Conservation (phyloP, 2,888 invertebrate genomes). For the Cheiracanthium punctorium region DNA sequence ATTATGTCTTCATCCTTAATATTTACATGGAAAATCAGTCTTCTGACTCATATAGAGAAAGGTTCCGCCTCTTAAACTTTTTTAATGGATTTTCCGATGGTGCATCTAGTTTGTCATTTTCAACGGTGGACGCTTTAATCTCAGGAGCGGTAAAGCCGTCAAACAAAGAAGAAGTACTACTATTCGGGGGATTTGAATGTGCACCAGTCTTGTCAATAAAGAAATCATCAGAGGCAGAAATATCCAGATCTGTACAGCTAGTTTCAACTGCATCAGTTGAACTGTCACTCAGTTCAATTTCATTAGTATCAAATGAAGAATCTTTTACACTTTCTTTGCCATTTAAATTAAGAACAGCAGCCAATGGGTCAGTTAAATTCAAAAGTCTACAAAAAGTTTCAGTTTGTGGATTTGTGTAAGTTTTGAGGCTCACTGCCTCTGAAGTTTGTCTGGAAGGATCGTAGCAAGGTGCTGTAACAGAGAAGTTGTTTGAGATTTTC, state of each 20-base stretch:
- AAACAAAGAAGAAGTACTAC: slow-evolving; percentile 9
- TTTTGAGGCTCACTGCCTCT: slow-evolving; percentile 27
- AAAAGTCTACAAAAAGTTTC: slow-evolving; percentile 78
- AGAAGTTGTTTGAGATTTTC: slow-evolving; percentile 86
- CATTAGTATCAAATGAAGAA: slow-evolving; percentile 73
- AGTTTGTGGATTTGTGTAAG: slow-evolving; percentile 78
- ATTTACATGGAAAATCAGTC: too few relatives aligned
- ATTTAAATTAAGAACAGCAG: slow-evolving; percentile 75
- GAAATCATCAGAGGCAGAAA: slow-evolving; percentile 62
- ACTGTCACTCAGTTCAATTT: slow-evolving; percentile 74
- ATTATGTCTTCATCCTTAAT: too few relatives aligned
- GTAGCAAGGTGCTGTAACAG: slow-evolving; percentile 77
- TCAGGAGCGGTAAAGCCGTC: slow-evolving; percentile 20
- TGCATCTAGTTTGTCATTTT: not conserved
- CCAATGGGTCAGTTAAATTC: slow-evolving; percentile 88
- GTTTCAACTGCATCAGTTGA: slow-evolving; percentile 42
- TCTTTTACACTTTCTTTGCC: slow-evolving; percentile 36
- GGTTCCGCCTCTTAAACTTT: slow-evolving; percentile 78
- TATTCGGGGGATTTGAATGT: not conserved
- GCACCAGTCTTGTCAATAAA: slow-evolving; percentile 49
- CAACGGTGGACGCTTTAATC: slow-evolving; percentile 11
- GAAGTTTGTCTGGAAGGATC: slow-evolving; percentile 13
- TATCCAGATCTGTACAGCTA: slow-evolving; percentile 23
- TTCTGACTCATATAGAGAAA: slow-evolving; percentile 76
- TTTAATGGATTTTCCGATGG: slow-evolving; percentile 71